These are phyloP conservation scores for Pocillopora grandis DNA, from an alignment of 92 coral and sea anemone species.

Conservation along the genomic window DNA sequence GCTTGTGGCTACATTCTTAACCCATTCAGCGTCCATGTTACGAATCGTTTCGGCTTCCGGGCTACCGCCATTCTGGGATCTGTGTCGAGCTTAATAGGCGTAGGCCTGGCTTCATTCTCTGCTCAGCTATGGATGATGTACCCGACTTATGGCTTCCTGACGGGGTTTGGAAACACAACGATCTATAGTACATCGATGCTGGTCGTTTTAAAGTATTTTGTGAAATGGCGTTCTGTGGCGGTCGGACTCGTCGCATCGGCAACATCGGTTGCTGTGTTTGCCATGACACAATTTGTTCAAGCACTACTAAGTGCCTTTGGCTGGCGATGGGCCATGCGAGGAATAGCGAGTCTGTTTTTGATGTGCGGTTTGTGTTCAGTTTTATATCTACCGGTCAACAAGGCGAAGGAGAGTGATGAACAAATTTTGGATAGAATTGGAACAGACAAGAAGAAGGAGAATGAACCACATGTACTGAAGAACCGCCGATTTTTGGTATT, in stretches of 20 bases:
- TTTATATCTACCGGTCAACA: conserved; percentile 2
- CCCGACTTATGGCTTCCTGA: neutral
- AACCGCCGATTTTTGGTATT: conserved; percentile 43
- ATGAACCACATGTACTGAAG: conserved; percentile 9
- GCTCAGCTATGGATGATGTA: too few relatives aligned
- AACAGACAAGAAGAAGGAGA: neutral
- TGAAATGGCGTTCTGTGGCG: conserved; percentile 31
- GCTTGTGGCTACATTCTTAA: conserved; percentile 45
- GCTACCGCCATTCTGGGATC: conserved; percentile 23
- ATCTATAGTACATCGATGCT: neutral
- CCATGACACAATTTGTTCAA: conserved; percentile 11
- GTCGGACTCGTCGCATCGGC: conserved; percentile 34
- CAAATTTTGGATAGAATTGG: neutral
- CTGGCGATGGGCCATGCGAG: conserved; percentile 1
- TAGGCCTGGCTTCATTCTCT: neutral
- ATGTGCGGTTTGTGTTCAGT: conserved; percentile 3
- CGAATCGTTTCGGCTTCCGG: conserved; percentile 54
- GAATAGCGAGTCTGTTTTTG: conserved; percentile 8
- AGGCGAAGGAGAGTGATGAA: neutral
- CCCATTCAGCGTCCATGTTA: conserved; percentile 33
- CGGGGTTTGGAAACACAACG: neutral
- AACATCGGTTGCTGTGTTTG: conserved; percentile 23
- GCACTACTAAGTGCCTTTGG: conserved; percentile 30
- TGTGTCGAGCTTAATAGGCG: neutral
- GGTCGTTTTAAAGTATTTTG: conserved; percentile 9